A percentile compares a stretch with the other conserved stretches of the same genome.
Evolutionary conservation across 1,140 invertebrate genomes (phyloP).

Genomic region (Thereuonema tuberculata): DNA sequence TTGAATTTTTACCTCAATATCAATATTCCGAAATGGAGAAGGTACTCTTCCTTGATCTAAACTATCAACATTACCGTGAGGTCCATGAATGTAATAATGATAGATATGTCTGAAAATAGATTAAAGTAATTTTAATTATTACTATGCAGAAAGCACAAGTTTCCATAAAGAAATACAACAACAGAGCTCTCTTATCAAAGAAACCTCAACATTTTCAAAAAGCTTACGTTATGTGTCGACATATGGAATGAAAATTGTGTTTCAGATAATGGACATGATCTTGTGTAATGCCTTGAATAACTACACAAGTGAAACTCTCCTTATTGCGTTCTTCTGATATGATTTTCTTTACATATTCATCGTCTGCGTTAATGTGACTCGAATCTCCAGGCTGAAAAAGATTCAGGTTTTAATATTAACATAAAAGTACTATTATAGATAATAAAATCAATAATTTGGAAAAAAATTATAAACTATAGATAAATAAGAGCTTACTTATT

Average conservation of each 20-base stretch:
- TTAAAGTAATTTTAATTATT: too few relatives aligned
- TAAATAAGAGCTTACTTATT: too few relatives aligned
- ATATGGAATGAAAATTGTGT: slow-evolving; percentile 25
- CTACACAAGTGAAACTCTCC: slow-evolving; percentile 31
- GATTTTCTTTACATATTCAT: slow-evolving; percentile 23
- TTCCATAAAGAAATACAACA: too few relatives aligned
- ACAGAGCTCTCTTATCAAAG: too few relatives aligned
- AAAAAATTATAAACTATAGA: too few relatives aligned
- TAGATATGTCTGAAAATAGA: slow-evolving; percentile 31
- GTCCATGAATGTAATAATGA: slow-evolving; percentile 35
- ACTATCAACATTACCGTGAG: slow-evolving; percentile 26
- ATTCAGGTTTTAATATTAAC: neutral
- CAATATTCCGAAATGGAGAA: slow-evolving; percentile 26
- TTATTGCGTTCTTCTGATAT: slow-evolving; percentile 27
- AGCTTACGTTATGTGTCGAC: slow-evolving; percentile 29
- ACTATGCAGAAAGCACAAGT: too few relatives aligned
- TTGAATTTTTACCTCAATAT: slow-evolving; percentile 32
- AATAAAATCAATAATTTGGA: too few relatives aligned
- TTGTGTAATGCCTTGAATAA: slow-evolving; percentile 27
- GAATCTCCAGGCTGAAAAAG: slow-evolving; percentile 26
- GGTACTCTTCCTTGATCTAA: slow-evolving; percentile 10
- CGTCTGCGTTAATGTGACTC: slow-evolving; percentile 21
- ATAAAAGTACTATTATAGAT: neutral
- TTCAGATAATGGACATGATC: slow-evolving; percentile 29
- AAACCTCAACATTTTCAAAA: neutral